A percentile compares a stretch with the other conserved stretches of the same genome.
These are phyloP conservation scores for Barbus barbus DNA, from an alignment of 2,113 vertebrate species.

Conservation along the genomic window DNA sequence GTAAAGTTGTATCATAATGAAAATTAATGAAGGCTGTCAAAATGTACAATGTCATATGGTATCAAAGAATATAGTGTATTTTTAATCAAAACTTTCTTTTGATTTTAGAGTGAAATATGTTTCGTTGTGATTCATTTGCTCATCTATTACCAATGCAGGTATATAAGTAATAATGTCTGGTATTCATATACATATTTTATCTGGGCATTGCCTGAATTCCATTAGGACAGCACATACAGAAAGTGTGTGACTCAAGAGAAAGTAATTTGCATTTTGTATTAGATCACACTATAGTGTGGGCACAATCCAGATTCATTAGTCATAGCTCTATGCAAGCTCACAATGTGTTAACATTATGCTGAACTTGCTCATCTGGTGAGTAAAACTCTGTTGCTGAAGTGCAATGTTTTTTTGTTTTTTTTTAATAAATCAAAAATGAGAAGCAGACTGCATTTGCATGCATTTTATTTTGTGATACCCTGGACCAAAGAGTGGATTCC, in stretches of 20 bases:
- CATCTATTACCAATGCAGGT: not conserved
- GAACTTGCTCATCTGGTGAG: not conserved
- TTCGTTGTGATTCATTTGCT: not conserved
- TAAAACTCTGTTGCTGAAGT: not conserved
- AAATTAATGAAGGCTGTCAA: not conserved
- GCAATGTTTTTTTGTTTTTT: too few species aligned
- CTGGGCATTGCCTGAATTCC: not conserved
- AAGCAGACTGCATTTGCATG: too few species aligned
- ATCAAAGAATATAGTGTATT: not conserved
- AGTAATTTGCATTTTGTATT: not conserved
- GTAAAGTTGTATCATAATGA: not conserved
- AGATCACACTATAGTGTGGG: not conserved
- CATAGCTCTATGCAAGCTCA: not conserved
- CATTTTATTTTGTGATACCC: too few species aligned
- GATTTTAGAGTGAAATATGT: not conserved
- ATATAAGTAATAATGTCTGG: constrained; percentile 1
- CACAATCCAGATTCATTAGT: not conserved
- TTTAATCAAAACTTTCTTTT: not conserved
- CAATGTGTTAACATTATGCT: not conserved
- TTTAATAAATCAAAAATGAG: too few species aligned
- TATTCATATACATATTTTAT: not conserved
- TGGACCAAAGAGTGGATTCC: too few species aligned
- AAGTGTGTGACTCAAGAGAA: constrained; percentile 6
- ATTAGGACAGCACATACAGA: not conserved
- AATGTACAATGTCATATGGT: not conserved